A percentile compares a stretch with the other conserved stretches of the same genome.
phyloP scores from a whole-genome alignment of 2,888 invertebrate species.

The Pemphredon lugubris region DNA sequence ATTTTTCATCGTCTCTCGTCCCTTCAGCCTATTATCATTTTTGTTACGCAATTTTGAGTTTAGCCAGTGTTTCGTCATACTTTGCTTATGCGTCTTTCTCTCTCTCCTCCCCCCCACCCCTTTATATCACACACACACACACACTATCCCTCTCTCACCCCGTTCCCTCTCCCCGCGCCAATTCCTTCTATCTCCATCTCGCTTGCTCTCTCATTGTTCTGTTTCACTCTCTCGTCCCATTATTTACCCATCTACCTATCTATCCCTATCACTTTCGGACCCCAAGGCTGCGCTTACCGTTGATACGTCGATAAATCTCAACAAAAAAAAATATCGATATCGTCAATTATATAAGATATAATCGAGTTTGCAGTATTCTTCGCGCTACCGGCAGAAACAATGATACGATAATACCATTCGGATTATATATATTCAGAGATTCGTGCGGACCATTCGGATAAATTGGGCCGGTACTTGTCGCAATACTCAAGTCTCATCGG shows the following conservation, averaged over 20 bases:
- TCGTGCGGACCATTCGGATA: too few relatives aligned
- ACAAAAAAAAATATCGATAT: too few relatives aligned
- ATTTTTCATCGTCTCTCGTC: conserved; percentile 13
- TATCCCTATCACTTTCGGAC: conserved; percentile 45
- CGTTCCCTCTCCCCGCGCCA: conserved; percentile 12
- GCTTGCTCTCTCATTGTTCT: conserved; percentile 31
- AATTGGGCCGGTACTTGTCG: too few relatives aligned
- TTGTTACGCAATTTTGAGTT: conserved; percentile 46
- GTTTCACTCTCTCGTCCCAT: conserved; percentile 16
- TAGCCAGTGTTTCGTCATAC: conserved; percentile 62
- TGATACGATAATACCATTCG: too few relatives aligned
- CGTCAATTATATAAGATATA: too few relatives aligned
- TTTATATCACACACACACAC: too few relatives aligned
- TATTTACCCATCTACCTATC: conserved; percentile 46
- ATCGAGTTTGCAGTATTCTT: too few relatives aligned
- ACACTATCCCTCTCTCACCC: background rate
- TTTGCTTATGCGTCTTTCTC: conserved; percentile 58
- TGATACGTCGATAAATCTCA: conserved; percentile 23
- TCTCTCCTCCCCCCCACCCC: background rate
- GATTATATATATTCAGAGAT: too few relatives aligned
- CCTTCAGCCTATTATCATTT: conserved; percentile 50
- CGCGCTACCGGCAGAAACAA: too few relatives aligned
- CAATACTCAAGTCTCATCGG: too few relatives aligned
- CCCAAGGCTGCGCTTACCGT: conserved; percentile 38
- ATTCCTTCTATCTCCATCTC: conserved; percentile 7